Evolutionary conservation across 1,140 invertebrate genomes (phyloP).

Genomic region (Hylaeus volcanicus): DNA sequence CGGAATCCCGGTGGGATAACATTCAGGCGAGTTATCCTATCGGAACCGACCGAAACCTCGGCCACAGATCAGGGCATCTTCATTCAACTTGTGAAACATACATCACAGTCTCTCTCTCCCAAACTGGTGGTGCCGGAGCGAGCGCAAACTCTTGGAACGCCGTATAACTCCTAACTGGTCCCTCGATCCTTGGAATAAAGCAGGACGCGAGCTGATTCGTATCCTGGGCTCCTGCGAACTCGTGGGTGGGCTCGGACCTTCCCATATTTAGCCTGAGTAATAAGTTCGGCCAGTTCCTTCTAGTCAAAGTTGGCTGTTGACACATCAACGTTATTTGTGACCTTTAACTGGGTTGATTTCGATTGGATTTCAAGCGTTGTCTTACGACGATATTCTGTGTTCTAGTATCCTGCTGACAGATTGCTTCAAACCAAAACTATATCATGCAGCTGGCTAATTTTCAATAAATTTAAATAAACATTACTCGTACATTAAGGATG

Average conservation of each 20-base stretch:
- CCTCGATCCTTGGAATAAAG: constrained; percentile 19
- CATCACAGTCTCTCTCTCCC: constrained; percentile 12
- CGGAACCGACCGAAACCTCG: constrained; percentile 28
- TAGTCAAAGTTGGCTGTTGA: neutral
- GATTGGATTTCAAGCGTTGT: too few species aligned
- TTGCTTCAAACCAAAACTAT: too few species aligned
- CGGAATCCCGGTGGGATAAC: constrained; percentile 24
- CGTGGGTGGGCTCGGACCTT: neutral
- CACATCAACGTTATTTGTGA: too few species aligned
- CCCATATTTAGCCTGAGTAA: neutral
- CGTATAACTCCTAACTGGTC: neutral
- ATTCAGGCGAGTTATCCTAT: constrained; percentile 37
- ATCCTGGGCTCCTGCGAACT: neutral
- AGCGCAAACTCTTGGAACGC: neutral
- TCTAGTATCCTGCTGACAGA: too few species aligned
- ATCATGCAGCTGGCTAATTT: too few species aligned
- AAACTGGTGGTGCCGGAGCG: neutral
- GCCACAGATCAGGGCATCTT: constrained; percentile 36
- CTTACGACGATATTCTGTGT: too few species aligned
- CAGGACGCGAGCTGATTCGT: constrained; percentile 22
- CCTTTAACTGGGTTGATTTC: too few species aligned
- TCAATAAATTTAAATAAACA: too few species aligned
- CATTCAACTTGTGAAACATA: constrained; percentile 28
- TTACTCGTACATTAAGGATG: too few species aligned
- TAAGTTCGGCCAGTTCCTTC: neutral